A percentile compares a stretch with the other conserved stretches of the same genome.
phyloP scores from a whole-genome alignment of 2,888 invertebrate genomes.

The Eudasyphora cyanicolor region DNA sequence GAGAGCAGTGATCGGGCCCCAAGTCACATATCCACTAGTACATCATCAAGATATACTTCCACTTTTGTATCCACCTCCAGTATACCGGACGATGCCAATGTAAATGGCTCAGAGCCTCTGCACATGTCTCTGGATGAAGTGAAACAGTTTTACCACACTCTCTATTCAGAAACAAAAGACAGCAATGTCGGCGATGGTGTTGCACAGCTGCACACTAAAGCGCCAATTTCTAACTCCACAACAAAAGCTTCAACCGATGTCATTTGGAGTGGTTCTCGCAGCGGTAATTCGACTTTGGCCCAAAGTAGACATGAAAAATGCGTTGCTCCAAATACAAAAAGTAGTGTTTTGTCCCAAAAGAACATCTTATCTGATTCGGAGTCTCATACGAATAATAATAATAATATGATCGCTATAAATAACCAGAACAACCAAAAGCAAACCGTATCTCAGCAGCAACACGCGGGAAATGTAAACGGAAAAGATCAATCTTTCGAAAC shows the following conservation, averaged over 20 bases:
- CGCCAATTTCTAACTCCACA: slow-evolving; percentile 66
- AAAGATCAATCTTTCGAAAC: slow-evolving; percentile 48
- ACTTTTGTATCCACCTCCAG: slow-evolving; percentile 56
- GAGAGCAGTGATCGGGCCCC: slow-evolving; percentile 68
- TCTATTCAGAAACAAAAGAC: slow-evolving; percentile 83
- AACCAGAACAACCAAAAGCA: slow-evolving; percentile 66
- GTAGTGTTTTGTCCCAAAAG: slow-evolving; percentile 50
- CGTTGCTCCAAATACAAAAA: slow-evolving; percentile 46
- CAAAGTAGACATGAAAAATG: slow-evolving; percentile 50
- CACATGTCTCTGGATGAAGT: slow-evolving; percentile 93
- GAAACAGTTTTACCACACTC: slow-evolving; percentile 89
- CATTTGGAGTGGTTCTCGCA: slow-evolving; percentile 74
- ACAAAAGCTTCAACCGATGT: slow-evolving; percentile 76
- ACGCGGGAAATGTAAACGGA: slow-evolving; percentile 27
- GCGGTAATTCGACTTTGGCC: slow-evolving; percentile 64
- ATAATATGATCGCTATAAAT: slow-evolving; percentile 62
- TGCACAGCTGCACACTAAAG: slow-evolving; percentile 70
- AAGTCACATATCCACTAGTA: slow-evolving; percentile 81
- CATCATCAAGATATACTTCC: slow-evolving; percentile 76
- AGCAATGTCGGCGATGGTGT: slow-evolving; percentile 81
- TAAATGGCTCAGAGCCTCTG: slow-evolving; percentile 83
- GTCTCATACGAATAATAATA: slow-evolving; percentile 69
- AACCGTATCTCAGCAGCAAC: slow-evolving; percentile 45
- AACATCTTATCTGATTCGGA: slow-evolving; percentile 68
- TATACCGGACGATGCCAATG: slow-evolving; percentile 78